phyloP scores from a whole-genome alignment of 2,888 invertebrate genomes.

The Eupithecia vulgata region DNA sequence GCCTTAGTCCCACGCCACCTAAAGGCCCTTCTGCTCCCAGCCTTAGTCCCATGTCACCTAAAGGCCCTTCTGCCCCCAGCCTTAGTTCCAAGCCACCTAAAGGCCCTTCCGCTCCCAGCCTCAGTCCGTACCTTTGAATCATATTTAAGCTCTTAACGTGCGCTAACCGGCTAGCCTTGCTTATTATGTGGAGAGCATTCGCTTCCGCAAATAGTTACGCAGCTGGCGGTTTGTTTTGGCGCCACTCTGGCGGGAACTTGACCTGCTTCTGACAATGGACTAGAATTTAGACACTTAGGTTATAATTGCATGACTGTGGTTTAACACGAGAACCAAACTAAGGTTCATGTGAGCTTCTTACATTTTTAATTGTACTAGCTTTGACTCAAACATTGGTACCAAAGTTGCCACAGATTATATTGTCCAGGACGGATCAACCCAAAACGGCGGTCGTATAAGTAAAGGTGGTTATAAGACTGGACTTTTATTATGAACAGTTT shows the following conservation, averaged over 20 bases:
- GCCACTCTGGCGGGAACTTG: conserved; percentile 62
- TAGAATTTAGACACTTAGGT: conserved; percentile 21
- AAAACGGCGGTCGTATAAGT: neutral
- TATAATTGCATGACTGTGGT: neutral
- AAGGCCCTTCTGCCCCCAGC: neutral
- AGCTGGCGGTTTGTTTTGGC: conserved; percentile 67
- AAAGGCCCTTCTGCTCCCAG: neutral
- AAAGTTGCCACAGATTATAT: neutral
- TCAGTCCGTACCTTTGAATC: conserved; percentile 8
- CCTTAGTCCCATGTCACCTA: conserved; percentile 4
- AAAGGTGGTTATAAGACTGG: neutral
- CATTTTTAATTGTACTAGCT: neutral
- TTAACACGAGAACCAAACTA: neutral
- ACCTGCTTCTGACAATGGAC: conserved; percentile 52
- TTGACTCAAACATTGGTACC: neutral
- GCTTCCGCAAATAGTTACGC: conserved; percentile 72
- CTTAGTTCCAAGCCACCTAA: neutral
- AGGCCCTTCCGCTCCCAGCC: neutral
- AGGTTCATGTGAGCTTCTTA: neutral
- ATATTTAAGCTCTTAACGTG: conserved; percentile 4
- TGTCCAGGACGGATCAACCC: neutral
- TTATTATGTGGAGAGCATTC: conserved; percentile 41
- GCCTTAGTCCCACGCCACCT: conserved; percentile 4
- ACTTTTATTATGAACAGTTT: conserved; percentile 12
- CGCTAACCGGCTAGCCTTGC: conserved; percentile 16